These are phyloP conservation scores for Hestina assimilis DNA, from an alignment of 1,140 invertebrate species.

Conservation along the genomic window DNA sequence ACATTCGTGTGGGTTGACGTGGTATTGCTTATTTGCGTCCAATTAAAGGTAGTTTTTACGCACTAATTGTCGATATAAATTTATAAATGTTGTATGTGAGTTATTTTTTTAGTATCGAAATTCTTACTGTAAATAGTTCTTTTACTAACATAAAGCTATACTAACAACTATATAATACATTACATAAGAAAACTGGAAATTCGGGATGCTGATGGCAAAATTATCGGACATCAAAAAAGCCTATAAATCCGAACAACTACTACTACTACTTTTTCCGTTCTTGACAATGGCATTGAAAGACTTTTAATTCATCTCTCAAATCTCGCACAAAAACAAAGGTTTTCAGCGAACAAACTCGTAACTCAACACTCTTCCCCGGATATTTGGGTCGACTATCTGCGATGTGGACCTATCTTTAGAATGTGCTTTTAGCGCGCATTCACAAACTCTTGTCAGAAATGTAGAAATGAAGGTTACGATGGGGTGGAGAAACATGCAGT, in stretches of 20 bases:
- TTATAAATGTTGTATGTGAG: too few species aligned
- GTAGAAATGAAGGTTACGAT: not conserved
- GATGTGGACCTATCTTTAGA: not conserved
- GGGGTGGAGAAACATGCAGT: too few species aligned
- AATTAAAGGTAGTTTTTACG: too few species aligned
- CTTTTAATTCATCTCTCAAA: slow-evolving; percentile 8
- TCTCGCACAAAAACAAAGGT: slow-evolving; percentile 7
- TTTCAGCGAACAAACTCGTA: slow-evolving; percentile 10
- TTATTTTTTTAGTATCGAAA: too few species aligned
- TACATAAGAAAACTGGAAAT: too few species aligned
- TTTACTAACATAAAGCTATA: too few species aligned
- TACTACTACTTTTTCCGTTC: not conserved
- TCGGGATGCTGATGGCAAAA: not conserved
- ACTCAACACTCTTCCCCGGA: not conserved
- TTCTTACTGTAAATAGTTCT: too few species aligned
- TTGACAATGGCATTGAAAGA: not conserved
- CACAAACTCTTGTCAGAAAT: not conserved
- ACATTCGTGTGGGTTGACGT: too few species aligned
- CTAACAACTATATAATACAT: too few species aligned
- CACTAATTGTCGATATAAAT: too few species aligned
- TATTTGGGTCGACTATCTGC: slow-evolving; percentile 6
- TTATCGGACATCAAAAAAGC: not conserved
- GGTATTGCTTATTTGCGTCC: too few species aligned
- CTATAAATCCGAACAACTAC: not conserved
- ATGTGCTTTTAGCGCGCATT: not conserved